phyloP scores from a whole-genome alignment of 1,140 invertebrate species.

The Drosophila kepulauana region DNA sequence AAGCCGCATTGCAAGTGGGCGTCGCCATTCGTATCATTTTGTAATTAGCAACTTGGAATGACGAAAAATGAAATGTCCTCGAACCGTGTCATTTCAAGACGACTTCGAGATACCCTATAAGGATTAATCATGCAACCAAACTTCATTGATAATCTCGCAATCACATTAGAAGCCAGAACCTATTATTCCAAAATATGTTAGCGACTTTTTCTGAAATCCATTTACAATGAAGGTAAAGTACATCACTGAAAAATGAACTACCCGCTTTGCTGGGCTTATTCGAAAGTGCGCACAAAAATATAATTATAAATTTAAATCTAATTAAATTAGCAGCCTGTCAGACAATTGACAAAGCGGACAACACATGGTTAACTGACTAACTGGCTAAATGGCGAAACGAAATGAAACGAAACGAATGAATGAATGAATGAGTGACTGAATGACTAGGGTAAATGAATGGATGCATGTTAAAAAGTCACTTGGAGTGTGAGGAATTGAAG shows the following conservation, averaged over 20 bases:
- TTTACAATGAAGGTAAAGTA: no score
- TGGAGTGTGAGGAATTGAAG: background rate
- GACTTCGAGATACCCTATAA: constrained; percentile 9
- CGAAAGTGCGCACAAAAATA: constrained; percentile 20
- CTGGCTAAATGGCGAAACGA: constrained; percentile 21
- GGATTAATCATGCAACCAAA: background rate
- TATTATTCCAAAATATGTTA: no score
- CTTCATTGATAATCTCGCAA: no score
- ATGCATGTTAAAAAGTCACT: constrained; percentile 5
- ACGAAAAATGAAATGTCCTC: constrained; percentile 3
- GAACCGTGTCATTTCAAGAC: background rate
- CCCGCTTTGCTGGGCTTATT: no score
- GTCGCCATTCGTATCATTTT: constrained; percentile 48
- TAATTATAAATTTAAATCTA: constrained; percentile 80
- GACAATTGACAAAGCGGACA: constrained; percentile 60
- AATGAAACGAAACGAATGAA: background rate
- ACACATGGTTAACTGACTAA: constrained; percentile 35
- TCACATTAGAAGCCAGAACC: no score
- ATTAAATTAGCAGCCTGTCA: constrained; percentile 73
- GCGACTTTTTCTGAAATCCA: no score
- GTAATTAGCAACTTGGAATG: constrained; percentile 62
- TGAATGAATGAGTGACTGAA: constrained; percentile 19
- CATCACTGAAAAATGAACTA: no score
- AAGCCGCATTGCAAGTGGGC: constrained; percentile 31
- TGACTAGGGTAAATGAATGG: constrained; percentile 19